Conservation (phyloP, 2,888 invertebrate species). For the Thecophora atra region DNA sequence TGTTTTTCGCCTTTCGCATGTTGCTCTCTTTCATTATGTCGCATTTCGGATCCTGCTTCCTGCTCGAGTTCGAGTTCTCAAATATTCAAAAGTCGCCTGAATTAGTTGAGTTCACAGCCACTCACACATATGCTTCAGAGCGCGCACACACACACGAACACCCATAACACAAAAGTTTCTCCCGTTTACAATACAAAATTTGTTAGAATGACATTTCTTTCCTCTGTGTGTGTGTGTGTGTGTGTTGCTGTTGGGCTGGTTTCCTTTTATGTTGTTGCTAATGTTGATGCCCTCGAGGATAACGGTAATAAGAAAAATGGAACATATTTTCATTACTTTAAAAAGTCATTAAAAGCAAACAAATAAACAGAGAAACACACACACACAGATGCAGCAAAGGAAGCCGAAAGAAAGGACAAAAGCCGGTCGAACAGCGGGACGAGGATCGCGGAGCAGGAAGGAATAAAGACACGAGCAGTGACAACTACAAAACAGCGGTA, state of each 20-base stretch:
- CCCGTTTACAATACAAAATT: conserved; percentile 28
- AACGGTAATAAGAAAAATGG: conserved; percentile 32
- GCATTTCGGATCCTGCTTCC: not conserved
- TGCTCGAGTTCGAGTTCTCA: conserved; percentile 20
- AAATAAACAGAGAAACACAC: not conserved
- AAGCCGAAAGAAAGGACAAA: not conserved
- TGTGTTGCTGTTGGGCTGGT: conserved; percentile 26
- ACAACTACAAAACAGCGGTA: not conserved
- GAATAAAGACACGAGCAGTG: conserved; percentile 1
- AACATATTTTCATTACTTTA: conserved; percentile 37
- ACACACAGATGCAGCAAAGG: not conserved
- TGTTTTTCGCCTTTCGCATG: not conserved
- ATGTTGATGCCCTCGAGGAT: conserved; percentile 19
- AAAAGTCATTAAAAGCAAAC: conserved; percentile 33
- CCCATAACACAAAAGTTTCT: conserved; percentile 24
- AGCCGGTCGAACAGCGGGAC: not conserved
- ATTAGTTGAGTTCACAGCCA: conserved; percentile 21
- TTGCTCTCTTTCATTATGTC: not conserved
- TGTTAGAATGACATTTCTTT: conserved; percentile 28
- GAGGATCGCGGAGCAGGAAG: not conserved
- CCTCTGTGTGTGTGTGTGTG: conserved; percentile 27
- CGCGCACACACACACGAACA: conserved; percentile 22
- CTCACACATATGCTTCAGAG: conserved; percentile 37
- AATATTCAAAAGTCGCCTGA: conserved; percentile 25
- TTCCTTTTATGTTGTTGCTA: conserved; percentile 11